A percentile compares a stretch with the other conserved stretches of the same genome.
Conservation (phyloP, 2,888 invertebrate genomes). For the Mesorhabditis spiculigera region DNA sequence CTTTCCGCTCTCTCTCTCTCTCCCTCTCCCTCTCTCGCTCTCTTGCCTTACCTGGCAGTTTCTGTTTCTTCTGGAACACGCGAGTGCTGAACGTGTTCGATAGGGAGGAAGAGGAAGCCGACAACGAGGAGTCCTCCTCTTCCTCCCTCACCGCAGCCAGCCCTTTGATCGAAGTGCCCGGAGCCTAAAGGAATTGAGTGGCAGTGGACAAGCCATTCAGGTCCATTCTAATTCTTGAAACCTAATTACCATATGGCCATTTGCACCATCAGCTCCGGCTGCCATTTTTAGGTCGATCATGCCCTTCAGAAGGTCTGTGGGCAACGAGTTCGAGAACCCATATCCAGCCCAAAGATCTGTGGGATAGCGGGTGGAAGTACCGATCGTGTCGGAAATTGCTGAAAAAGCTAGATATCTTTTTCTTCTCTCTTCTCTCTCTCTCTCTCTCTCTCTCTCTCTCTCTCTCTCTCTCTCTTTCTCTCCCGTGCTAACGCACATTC, state of each 20-base stretch:
- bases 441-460: too few species aligned
- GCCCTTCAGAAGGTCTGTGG: constrained; percentile 48
- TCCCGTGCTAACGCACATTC: too few species aligned
- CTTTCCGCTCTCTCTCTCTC: too few species aligned
- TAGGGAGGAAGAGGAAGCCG: constrained; percentile 16
- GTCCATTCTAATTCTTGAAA: background rate
- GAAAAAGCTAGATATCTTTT: background rate
- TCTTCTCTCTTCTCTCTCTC: background rate
- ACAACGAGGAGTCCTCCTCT: constrained; percentile 34
- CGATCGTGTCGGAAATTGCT: constrained; percentile 30
- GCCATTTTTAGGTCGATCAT: background rate
- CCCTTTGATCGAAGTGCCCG: constrained; percentile 12
- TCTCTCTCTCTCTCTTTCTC: too few species aligned
- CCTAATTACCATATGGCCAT: background rate
- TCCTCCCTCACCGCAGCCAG: constrained; percentile 43
- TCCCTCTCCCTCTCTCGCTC: background rate
- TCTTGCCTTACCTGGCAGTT: background rate
- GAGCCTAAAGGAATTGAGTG: background rate
- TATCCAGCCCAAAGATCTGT: constrained; percentile 51
- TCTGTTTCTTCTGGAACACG: background rate
- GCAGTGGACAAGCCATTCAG: too few species aligned
- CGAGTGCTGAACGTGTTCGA: background rate
- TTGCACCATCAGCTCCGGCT: background rate
- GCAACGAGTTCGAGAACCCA: constrained; percentile 53
- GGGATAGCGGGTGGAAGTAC: constrained; percentile 28